Conservation (phyloP, 2,888 invertebrate species). For the Neuroscelio doddi region DNA sequence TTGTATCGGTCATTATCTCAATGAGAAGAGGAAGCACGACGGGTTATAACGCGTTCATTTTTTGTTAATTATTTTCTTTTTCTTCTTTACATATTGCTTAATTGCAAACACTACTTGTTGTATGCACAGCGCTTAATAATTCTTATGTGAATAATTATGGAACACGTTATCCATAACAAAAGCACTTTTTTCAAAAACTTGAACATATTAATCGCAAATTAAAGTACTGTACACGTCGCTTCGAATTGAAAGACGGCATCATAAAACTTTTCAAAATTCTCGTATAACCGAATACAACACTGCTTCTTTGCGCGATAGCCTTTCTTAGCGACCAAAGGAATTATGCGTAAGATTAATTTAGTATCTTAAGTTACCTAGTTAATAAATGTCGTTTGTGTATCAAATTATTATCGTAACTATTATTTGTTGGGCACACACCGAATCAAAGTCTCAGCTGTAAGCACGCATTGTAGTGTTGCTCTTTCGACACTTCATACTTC, state of each 20-base stretch:
- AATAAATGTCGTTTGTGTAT: conserved; percentile 67
- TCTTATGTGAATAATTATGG: conserved; percentile 23
- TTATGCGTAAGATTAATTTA: conserved; percentile 68
- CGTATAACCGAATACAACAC: conserved; percentile 58
- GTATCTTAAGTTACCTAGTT: conserved; percentile 69
- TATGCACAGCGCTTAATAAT: conserved; percentile 30
- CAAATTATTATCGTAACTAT: conserved; percentile 70
- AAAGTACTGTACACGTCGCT: no score
- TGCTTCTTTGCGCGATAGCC: conserved; percentile 56
- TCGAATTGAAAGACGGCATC: no score
- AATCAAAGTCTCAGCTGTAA: conserved; percentile 70
- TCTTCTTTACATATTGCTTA: conserved; percentile 14
- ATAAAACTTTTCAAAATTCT: conserved; percentile 33
- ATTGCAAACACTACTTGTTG: conserved; percentile 31
- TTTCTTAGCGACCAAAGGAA: conserved; percentile 64
- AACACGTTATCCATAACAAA: conserved; percentile 9
- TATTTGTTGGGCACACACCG: conserved; percentile 70
- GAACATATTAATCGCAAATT: conserved; percentile 13
- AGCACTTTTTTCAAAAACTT: conserved; percentile 36
- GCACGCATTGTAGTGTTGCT: conserved; percentile 64
- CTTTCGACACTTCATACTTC: conserved; percentile 48
- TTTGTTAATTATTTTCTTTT: conserved; percentile 11
- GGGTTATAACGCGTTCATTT: conserved; percentile 44
- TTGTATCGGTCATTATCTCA: conserved; percentile 29
- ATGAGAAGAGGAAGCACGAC: conserved; percentile 59